Percentiles rank a stretch among this genome's conserved stretches.
These are phyloP conservation scores for Megaptera novaeangliae DNA, from an alignment of 2,113 vertebrate genomes.

Conservation along the genomic window DNA sequence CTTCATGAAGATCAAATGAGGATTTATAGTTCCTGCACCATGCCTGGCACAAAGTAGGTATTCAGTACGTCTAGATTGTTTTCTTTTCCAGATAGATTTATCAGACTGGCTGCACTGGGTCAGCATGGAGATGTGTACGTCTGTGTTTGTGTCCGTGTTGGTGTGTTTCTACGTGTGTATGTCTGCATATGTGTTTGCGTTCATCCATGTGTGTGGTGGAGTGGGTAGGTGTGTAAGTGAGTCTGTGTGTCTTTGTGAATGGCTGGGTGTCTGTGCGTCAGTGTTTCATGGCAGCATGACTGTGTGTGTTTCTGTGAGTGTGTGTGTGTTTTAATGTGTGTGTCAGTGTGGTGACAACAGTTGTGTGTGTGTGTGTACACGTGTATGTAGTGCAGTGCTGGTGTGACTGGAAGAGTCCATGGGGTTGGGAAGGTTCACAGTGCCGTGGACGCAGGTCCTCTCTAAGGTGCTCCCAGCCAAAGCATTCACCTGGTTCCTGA, in stretches of 20 bases:
- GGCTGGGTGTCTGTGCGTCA: background rate
- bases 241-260: background rate
- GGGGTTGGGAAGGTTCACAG: background rate
- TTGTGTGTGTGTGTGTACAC: fast-evolving
- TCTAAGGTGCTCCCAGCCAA: background rate
- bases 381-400: background rate
- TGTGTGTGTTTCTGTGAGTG: background rate
- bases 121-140: fast-evolving
- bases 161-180: background rate
- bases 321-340: background rate
- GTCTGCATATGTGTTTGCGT: background rate
- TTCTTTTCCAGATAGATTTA: background rate
- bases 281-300: background rate
- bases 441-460: background rate
- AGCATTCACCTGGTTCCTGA: background rate
- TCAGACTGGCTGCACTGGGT: background rate
- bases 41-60: background rate
- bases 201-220: background rate
- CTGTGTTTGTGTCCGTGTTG: background rate
- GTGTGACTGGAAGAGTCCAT: background rate
- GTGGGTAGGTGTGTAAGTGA: background rate
- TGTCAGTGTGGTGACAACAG: background rate
- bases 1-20: background rate
- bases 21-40: background rate
- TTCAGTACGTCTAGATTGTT: background rate